Base-by-base conservation (phyloP, 1,140 invertebrate species). In the Eufriesea mexicana region DNA sequence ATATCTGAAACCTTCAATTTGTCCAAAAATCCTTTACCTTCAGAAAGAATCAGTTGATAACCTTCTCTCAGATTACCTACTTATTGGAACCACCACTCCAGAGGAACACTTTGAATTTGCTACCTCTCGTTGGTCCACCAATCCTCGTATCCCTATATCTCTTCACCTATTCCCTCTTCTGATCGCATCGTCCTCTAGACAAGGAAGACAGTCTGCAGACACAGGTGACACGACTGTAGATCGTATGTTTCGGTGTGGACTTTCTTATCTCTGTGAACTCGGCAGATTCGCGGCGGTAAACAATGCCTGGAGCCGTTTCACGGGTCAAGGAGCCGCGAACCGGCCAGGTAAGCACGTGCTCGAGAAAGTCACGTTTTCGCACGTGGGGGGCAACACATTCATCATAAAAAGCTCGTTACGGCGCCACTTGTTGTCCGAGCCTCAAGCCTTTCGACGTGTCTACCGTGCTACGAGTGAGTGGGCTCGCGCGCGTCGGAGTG, bases 331-430 rank as follows among this genome's bases (percentile, higher is more conserved):
- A 89, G 84, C 74, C 68, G 78, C 62, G 87, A 79, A 78, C 57
- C 80, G 73, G 77, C 70, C 85, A 78, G 66, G 72, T 68, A 47
- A 70, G 89, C 88, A 87, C 86, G 84, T 84, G 77, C 81, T 86
- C 73, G 78, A 77, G 78, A 67, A 88, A 84, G 83, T 89, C 81
- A 84, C 88, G 83, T 90, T 88, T 87, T 87, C 72, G 70, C 83
- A 76, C 68, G 49, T 75, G 61, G 49, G 51, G 62, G 54, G 25
- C 45, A 51, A 83, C 83, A 68, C 79, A 79, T 81, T 70, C 51
- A 61, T 78, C 87, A 81, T 89, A 89, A 86, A 89, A 86, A 86
- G 87, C 87, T 89, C 87, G 86, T 89, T 89, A 88, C 68, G 61
- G 64, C 75, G 45, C 76, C 79, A 89, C 87, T 89, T 86, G 87